phyloP scores from a whole-genome alignment of 1,140 invertebrate genomes.

The Calephelis virginiensis region DNA sequence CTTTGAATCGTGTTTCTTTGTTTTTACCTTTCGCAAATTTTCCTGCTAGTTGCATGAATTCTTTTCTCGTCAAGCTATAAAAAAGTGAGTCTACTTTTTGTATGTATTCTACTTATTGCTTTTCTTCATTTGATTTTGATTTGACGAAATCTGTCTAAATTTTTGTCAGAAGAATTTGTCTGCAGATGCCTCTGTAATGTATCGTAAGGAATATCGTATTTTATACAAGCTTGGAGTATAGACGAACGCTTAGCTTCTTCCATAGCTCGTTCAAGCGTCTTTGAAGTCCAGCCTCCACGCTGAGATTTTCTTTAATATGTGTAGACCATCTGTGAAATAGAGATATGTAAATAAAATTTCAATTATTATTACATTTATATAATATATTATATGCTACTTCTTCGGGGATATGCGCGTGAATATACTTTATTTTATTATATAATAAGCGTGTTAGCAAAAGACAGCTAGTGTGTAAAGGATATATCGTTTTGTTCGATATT shows the following conservation, averaged over 20 bases:
- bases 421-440: too few relatives aligned
- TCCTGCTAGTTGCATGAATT: too few relatives aligned
- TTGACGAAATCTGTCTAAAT: background rate
- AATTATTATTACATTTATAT: too few relatives aligned
- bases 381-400: too few relatives aligned
- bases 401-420: too few relatives aligned
- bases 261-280: background rate
- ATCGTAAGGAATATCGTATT: background rate
- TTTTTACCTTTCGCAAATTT: too few relatives aligned
- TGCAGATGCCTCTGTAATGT: background rate
- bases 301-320: constrained; percentile 7
- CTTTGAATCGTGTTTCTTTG: too few relatives aligned
- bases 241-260: background rate
- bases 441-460: too few relatives aligned
- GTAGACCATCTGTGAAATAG: constrained; percentile 3
- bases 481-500: too few relatives aligned
- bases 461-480: too few relatives aligned
- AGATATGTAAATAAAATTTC: background rate
- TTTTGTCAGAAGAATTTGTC: background rate
- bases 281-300: background rate
- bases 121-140: background rate
- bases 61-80: too few relatives aligned
- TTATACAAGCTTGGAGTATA: background rate
- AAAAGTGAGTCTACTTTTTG: too few relatives aligned
- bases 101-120: background rate